Evolutionary conservation across 2,797 vertebrate genomes (phyloP).

Genomic region (Galagoides demidoff): DNA sequence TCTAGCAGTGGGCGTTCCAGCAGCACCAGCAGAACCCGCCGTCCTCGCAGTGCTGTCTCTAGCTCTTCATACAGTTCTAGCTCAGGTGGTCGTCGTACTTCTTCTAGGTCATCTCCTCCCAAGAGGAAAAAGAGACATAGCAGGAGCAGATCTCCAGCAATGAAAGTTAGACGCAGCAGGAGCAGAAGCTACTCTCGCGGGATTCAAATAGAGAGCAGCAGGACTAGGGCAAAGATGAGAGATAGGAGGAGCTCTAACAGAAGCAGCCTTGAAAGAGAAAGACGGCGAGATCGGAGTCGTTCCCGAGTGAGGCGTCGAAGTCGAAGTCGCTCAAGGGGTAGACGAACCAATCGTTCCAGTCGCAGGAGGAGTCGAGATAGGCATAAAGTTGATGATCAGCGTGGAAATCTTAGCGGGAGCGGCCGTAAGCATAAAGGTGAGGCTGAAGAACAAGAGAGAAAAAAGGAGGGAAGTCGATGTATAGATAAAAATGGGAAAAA

Average conservation of each 20-base stretch:
- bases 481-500: conserved; percentile 93
- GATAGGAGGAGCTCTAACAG: conserved; percentile 93
- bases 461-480: conserved; percentile 92
- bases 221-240: conserved; percentile 90
- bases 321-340: conserved; percentile 92
- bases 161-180: conserved; percentile 92
- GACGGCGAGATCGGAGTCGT: conserved; percentile 92
- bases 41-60: conserved; percentile 92
- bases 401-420: conserved; percentile 91
- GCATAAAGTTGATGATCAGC: conserved; percentile 89
- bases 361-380: conserved; percentile 92
- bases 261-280: conserved; percentile 91
- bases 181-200: conserved; percentile 94
- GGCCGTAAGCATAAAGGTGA: conserved; percentile 95
- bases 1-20: conserved; percentile 94
- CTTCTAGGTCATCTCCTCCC: conserved; percentile 94
- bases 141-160: conserved; percentile 93
- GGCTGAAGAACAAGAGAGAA: conserved; percentile 94
- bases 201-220: conserved; percentile 90
- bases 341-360: conserved; percentile 88
- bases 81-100: conserved; percentile 94
- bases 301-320: conserved; percentile 91
- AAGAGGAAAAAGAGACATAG: conserved; percentile 94
- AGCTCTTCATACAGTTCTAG: conserved; percentile 95
- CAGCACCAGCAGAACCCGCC: conserved; percentile 92